These are phyloP conservation scores for Junco hyemalis DNA, from an alignment of 2,113 vertebrate species.

Conservation along the genomic window DNA sequence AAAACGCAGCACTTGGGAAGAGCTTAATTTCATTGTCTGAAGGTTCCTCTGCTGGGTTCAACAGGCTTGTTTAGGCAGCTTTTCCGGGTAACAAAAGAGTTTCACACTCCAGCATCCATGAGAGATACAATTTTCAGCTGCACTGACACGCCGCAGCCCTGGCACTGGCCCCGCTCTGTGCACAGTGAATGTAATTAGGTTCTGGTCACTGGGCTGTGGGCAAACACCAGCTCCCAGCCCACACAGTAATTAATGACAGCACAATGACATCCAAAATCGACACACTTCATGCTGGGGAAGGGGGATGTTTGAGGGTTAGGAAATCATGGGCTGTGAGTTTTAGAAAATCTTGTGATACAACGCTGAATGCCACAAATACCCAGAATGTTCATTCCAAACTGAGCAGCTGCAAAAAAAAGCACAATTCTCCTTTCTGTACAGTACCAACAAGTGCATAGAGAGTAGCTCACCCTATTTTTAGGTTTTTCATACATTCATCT, in stretches of 20 bases:
- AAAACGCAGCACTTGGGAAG: constrained; percentile 48
- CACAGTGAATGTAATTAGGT: background rate
- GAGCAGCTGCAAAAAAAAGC: background rate
- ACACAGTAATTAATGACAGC: background rate
- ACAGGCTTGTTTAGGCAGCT: constrained; percentile 8
- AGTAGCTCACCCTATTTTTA: constrained; percentile 22
- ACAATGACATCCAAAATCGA: background rate
- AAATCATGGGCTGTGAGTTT: background rate
- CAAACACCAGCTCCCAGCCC: constrained; percentile 24
- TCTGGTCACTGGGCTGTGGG: constrained; percentile 25
- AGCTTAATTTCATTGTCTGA: constrained; percentile 49
- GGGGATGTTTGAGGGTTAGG: background rate
- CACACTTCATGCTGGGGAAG: background rate
- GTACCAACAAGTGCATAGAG: background rate
- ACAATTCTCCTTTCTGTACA: background rate
- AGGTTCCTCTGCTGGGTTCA: background rate
- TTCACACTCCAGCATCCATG: constrained; percentile 27
- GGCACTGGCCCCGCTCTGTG: background rate
- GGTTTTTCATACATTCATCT: background rate
- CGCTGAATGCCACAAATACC: background rate
- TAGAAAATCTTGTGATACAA: background rate
- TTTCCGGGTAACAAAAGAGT: constrained; percentile 23
- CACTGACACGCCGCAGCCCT: background rate
- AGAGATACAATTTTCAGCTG: constrained; percentile 26
- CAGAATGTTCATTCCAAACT: background rate